Conservation (phyloP, 2,113 vertebrate genomes). For the Isichthys henryi region DNA sequence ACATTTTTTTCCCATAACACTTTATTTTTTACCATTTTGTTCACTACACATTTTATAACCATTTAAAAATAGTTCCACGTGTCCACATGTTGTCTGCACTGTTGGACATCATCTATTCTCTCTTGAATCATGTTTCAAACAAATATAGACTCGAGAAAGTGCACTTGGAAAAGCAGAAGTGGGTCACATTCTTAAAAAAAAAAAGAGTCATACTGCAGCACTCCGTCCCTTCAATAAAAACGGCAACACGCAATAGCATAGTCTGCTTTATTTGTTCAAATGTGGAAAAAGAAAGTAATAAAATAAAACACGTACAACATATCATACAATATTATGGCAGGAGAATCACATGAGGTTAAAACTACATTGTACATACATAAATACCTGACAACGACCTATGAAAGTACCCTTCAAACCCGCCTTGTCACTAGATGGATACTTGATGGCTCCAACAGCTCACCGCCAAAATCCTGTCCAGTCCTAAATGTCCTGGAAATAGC, state of each 20-base stretch:
- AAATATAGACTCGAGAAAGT: not conserved
- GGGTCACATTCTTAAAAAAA: not conserved
- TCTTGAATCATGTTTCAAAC: not conserved
- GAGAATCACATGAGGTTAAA: slow-evolving; percentile 8
- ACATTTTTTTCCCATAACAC: not conserved
- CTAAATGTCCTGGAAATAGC: too few relatives aligned
- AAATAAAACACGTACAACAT: slow-evolving; percentile 7
- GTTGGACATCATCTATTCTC: not conserved
- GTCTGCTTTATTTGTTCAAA: slow-evolving; percentile 11
- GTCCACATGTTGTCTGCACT: not conserved
- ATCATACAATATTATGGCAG: slow-evolving; percentile 11
- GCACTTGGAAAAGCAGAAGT: not conserved
- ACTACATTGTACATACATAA: not conserved
- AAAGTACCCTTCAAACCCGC: slow-evolving; percentile 4
- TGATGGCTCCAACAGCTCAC: not conserved
- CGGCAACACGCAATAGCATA: not conserved
- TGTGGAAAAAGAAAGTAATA: slow-evolving; percentile 7
- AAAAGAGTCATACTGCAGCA: not conserved
- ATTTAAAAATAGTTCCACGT: not conserved
- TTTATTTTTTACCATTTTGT: not conserved
- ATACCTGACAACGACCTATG: slow-evolving; percentile 6
- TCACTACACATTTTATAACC: not conserved
- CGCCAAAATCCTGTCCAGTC: not conserved
- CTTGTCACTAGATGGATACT: not conserved
- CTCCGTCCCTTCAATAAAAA: not conserved